Base-by-base conservation (phyloP, 2,113 vertebrate genomes). In the Proteles cristata region DNA sequence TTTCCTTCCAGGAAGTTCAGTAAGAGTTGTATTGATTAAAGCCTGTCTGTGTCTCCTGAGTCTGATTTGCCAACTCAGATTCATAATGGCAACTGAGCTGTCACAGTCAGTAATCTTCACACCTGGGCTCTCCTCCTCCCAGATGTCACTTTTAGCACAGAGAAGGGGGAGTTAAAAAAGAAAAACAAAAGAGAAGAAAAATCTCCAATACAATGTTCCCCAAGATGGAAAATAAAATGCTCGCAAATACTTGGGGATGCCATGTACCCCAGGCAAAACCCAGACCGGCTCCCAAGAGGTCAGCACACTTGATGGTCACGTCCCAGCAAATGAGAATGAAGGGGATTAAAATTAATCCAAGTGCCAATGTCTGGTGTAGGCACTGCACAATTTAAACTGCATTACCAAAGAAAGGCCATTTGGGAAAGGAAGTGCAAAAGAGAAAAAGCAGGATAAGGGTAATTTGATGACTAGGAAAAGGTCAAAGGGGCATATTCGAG, bases 381-480 rank as follows among this genome's bases (percentile, higher is more conserved):
- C 80, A 77, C 48, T 68, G 90, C 90, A 89, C 93, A 89, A 73
- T 97, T 97, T 96, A 96, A 97, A 97, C 77, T 35, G 48, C 83
- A 77, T 88, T 88, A 88, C 88, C 82, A 97, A 97, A 97, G 97
- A 96, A 94, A 97, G 77, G 92, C 92, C 95, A 91, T 95, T 89
- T 92, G 93, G 74, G 88, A 96, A 84, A 98, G 96, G 97, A 97
- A 98, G 87, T 96, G 77, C 93, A 81, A 77, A 94, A 43, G 90
- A 97, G 94, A 96, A 96, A 96, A 94, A 88, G 82, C 96, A 97
- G 97, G 88, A 96, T 90, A 97, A 93, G 80, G 90, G 92, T 96
- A 97, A 98, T 97, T 97, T 96, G 97, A 92, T 63, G 96, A 95
- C 88, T 93, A 92, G 84, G 81, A 19, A 89, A 96, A 97, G 96